These are phyloP conservation scores for Polyommatus iphigenia DNA, from an alignment of 2,888 invertebrate species.

Conservation along the genomic window DNA sequence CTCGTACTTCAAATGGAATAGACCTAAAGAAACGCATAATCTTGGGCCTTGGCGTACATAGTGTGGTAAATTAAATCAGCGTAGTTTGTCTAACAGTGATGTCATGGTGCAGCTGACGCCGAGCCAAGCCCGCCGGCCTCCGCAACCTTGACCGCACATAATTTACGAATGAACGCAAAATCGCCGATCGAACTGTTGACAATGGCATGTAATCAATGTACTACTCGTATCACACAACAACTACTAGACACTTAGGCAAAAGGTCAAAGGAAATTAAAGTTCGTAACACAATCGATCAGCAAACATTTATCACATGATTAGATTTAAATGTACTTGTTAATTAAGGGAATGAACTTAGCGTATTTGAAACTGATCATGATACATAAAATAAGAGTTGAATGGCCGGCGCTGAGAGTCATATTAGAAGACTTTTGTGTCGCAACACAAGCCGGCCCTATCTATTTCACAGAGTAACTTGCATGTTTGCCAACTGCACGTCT, in stretches of 20 bases:
- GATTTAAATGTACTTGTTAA: not conserved
- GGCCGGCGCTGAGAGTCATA: conserved; percentile 18
- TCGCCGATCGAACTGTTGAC: conserved; percentile 1
- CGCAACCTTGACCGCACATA: conserved; percentile 70
- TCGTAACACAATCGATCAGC: not conserved
- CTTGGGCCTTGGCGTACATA: not conserved
- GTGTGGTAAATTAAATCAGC: not conserved
- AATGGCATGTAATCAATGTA: conserved; percentile 25
- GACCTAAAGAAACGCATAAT: not conserved
- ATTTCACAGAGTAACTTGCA: conserved; percentile 21
- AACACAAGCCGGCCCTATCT: conserved; percentile 18
- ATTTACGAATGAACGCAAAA: conserved; percentile 23
- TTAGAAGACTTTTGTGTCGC: conserved; percentile 27
- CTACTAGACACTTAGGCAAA: not conserved
- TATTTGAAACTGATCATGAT: not conserved
- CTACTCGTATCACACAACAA: too few species aligned
- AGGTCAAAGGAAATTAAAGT: conserved; percentile 18
- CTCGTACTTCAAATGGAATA: too few species aligned
- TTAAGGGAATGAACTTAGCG: not conserved
- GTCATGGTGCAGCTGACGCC: conserved; percentile 50
- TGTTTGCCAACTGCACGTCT: conserved; percentile 24
- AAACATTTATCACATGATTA: not conserved
- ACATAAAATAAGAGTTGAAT: conserved; percentile 21
- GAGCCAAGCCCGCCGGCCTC: conserved; percentile 66
- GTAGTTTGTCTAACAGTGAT: conserved; percentile 16